phyloP scores from a whole-genome alignment of 2,797 vertebrate species.

The Takifugu rubripes region DNA sequence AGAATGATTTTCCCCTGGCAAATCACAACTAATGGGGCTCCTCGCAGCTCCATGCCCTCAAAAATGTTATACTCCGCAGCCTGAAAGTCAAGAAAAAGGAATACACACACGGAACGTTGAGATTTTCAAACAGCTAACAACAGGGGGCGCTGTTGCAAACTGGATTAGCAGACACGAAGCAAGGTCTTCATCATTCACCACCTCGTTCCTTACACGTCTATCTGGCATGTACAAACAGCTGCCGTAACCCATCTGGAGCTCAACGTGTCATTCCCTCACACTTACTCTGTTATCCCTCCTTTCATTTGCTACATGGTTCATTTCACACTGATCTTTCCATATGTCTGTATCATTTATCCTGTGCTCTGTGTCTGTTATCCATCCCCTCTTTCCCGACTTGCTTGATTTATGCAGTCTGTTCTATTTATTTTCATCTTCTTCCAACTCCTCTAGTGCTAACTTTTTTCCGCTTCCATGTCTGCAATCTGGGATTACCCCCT shows the following conservation, averaged over 20 bases:
- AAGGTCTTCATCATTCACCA: slow-evolving; percentile 31
- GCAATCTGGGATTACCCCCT: slow-evolving; percentile 44
- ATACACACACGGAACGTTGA: neutral
- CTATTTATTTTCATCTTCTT: slow-evolving; percentile 12
- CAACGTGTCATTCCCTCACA: slow-evolving; percentile 1
- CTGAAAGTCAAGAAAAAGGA: slow-evolving; percentile 54
- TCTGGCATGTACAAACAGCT: slow-evolving; percentile 62
- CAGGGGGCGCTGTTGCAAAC: slow-evolving; percentile 14
- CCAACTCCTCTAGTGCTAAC: slow-evolving; percentile 14
- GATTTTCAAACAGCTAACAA: neutral
- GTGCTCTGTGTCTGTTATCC: neutral
- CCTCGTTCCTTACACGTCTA: slow-evolving; percentile 40
- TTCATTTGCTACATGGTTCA: slow-evolving; percentile 1
- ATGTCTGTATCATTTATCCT: slow-evolving; percentile 3
- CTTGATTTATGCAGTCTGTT: slow-evolving; percentile 14
- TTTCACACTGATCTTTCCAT: slow-evolving; percentile 1
- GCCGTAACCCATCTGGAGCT: slow-evolving; percentile 51
- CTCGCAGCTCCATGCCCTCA: slow-evolving; percentile 94
- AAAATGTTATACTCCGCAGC: slow-evolving; percentile 95
- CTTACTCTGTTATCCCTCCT: slow-evolving; percentile 3
- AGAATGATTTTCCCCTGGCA: slow-evolving; percentile 95
- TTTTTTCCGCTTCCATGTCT: slow-evolving; percentile 38
- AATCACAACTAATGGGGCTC: slow-evolving; percentile 88
- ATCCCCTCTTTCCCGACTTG: neutral
- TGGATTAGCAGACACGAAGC: slow-evolving; percentile 1